A percentile compares a stretch with the other conserved stretches of the same genome.
Conservation (phyloP, 2,888 invertebrate genomes). For the Oligia strigilis region DNA sequence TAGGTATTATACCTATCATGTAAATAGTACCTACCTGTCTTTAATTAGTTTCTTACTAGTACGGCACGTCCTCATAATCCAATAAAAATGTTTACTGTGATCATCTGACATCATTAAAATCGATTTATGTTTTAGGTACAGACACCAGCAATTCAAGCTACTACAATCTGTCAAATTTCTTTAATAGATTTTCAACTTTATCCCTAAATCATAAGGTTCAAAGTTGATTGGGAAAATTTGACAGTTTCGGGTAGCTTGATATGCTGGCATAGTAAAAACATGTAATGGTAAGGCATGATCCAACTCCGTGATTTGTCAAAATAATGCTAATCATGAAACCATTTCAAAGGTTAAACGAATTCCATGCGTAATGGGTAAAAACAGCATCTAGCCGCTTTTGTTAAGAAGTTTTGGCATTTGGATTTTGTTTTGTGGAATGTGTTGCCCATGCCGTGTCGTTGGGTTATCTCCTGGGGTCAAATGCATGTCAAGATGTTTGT, state of each 20-base stretch:
- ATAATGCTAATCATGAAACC: not conserved
- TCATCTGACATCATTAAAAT: conserved; percentile 2
- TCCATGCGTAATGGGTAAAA: not conserved
- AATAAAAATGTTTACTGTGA: not conserved
- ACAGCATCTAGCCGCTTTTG: conserved; percentile 5
- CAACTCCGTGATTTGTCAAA: not conserved
- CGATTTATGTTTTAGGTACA: too few species aligned
- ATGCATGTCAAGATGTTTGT: conserved; percentile 52
- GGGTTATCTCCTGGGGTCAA: conserved; percentile 77
- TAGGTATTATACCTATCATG: not conserved
- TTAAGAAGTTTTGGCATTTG: conserved; percentile 23
- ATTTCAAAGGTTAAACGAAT: conserved; percentile 1
- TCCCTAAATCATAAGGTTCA: too few species aligned
- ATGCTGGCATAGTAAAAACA: too few species aligned
- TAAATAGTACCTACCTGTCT: not conserved
- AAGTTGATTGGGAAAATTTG: too few species aligned
- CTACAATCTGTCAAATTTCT: too few species aligned
- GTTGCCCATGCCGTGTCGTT: conserved; percentile 62
- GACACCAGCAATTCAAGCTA: too few species aligned
- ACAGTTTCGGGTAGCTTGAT: too few species aligned
- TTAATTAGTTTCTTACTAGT: not conserved
- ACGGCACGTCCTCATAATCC: not conserved
- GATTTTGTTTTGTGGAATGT: conserved; percentile 52
- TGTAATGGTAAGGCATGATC: not conserved
- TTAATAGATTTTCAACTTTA: too few species aligned